Base-by-base conservation (phyloP, 2,797 vertebrate species). In the Clarias platycephalus region DNA sequence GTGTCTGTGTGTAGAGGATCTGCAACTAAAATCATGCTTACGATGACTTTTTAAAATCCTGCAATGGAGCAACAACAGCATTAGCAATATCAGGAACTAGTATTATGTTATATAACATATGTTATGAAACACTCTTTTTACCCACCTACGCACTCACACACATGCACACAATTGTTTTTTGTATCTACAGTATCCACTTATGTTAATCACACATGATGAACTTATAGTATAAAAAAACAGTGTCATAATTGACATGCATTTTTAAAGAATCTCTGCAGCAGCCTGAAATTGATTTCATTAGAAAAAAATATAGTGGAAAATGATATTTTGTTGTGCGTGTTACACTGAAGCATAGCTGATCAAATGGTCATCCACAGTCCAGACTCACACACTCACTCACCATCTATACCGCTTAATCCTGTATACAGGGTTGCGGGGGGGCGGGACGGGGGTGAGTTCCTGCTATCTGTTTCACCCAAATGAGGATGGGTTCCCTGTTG, bases 21-120 rank as follows among this genome's bases (percentile, higher is more conserved):
- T 70, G n/a, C 20, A 68, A 37, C 55, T 68, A 55, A 68, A 55
- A n/a, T 81, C 20, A 81, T 24, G 92, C 87, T 90, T 89, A 89
- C 89, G 90, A 89, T 89, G 85, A 87, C 89, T 86, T 90, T 89
- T 86, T 28, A 28, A 82, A 90, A 67, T 24, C 26, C 18, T 31
- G 49, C 18, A 68, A 34, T 10, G 5, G 31, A 53, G 9, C n/a
- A 55, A 28, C 2, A 75, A 55, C 22, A 24, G 16, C 13, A 37
- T 77, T 37, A 40, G 57, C 22, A 44, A 62, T 44, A 40, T 44
- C 37, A 78, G 6, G 6, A 34, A 62, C 6, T 44, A 16, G 28
- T 9, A 40, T 62, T 78, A 34, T 34, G 53, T 34, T 77, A 62
- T n/a, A 6, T 16, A 78, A 60, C 75, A 4, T 34, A 34, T 24